Percentiles rank a stretch among this genome's conserved stretches.
phyloP scores from a whole-genome alignment of 2,888 invertebrate genomes.

The Nemotelus nigrinus region DNA sequence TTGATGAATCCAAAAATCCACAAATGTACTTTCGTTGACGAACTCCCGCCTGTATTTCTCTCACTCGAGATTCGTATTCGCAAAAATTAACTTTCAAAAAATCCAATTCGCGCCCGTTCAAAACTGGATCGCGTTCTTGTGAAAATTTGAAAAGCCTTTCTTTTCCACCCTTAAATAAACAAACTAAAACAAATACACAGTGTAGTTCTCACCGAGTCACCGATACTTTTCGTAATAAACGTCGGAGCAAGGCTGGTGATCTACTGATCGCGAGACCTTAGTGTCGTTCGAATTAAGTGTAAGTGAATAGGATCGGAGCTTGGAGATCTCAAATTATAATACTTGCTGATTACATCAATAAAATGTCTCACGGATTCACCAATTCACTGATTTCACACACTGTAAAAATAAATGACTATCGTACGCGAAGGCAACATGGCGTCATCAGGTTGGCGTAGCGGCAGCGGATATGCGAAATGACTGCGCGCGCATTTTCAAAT shows the following conservation, averaged over 20 bases:
- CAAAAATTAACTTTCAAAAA: slow-evolving; percentile 36
- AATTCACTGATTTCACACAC: slow-evolving; percentile 31
- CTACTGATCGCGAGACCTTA: slow-evolving; percentile 67
- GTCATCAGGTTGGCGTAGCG: slow-evolving; percentile 18
- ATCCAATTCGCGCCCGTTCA: slow-evolving; percentile 49
- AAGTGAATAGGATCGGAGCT: slow-evolving; percentile 62
- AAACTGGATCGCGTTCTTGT: slow-evolving; percentile 44
- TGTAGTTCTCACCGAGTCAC: slow-evolving; percentile 64
- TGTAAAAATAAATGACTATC: slow-evolving; percentile 22
- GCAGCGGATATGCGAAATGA: not conserved
- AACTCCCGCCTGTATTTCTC: slow-evolving; percentile 2
- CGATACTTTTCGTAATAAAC: slow-evolving; percentile 63
- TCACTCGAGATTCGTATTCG: slow-evolving; percentile 21
- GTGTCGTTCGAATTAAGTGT: slow-evolving; percentile 67
- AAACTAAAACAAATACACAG: slow-evolving; percentile 50
- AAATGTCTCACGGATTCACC: slow-evolving; percentile 36
- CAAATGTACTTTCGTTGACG: slow-evolving; percentile 34
- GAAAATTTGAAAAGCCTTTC: slow-evolving; percentile 32
- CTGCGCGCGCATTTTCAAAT: slow-evolving; percentile 47
- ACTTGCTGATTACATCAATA: slow-evolving; percentile 43
- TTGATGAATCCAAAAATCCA: slow-evolving; percentile 52
- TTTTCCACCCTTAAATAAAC: slow-evolving; percentile 45
- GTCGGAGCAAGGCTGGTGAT: slow-evolving; percentile 67
- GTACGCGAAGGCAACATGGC: slow-evolving; percentile 6
- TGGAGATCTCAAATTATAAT: slow-evolving; percentile 42